Evolutionary conservation across 2,113 vertebrate genomes (phyloP).

Genomic region (Himantopus leucocephalus): DNA sequence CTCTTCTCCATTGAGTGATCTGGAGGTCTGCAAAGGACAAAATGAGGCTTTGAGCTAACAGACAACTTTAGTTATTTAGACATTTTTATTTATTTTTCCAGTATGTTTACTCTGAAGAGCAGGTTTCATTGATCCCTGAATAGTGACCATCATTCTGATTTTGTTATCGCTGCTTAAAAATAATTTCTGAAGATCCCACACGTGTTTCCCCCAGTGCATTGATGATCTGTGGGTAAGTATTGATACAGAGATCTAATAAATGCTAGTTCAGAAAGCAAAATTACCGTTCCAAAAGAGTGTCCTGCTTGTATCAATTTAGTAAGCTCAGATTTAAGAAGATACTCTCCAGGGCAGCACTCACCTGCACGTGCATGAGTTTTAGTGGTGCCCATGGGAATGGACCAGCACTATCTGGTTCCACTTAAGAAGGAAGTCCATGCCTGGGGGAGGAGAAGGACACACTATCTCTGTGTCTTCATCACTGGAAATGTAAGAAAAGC

Average conservation of each 20-base stretch:
- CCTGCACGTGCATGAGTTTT: neutral
- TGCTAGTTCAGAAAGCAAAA: neutral
- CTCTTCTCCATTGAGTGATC: neutral
- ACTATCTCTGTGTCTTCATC: neutral
- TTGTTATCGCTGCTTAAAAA: conserved; percentile 26
- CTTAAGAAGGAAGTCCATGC: neutral
- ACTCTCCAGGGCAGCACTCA: neutral
- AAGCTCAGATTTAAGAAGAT: neutral
- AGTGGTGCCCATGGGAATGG: neutral
- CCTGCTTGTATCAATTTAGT: neutral
- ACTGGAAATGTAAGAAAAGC: neutral
- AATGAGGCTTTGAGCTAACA: neutral
- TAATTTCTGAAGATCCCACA: neutral
- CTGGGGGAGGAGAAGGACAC: neutral
- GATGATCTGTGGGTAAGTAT: neutral
- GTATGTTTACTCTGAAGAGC: neutral
- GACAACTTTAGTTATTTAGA: neutral
- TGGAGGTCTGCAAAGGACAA: neutral
- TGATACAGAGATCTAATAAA: neutral
- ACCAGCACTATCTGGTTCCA: neutral
- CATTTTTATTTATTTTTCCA: neutral
- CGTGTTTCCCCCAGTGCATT: neutral
- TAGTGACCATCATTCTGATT: conserved; percentile 44
- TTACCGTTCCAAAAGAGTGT: neutral
- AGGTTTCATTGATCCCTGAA: conserved; percentile 20